Evolutionary conservation across 2,888 invertebrate genomes (phyloP), one percentile per base, ranked within the genome.

Genomic region (Rutpela maculata): DNA sequence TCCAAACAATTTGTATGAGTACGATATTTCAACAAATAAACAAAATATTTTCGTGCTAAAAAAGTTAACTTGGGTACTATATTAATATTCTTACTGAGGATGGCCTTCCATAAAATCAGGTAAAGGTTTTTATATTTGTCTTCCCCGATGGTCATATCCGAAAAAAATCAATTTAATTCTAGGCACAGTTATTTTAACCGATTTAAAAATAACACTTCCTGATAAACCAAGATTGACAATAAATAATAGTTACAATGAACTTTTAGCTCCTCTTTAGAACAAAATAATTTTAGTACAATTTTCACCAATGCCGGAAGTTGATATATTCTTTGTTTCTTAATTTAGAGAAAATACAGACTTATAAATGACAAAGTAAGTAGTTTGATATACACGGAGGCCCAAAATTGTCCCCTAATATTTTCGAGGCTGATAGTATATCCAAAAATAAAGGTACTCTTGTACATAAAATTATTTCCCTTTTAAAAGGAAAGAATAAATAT

Each of bases 71-170:
- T 50, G 15, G 50, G 1, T n/a, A 50, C 50, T 50, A 1, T 31
- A 65, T 65, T 65, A 65, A 38, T 65, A 65, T 65, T 7, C 65
- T 18, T 65, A 17, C 3, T 19, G n/a, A 7, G 4, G 9, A 38
- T 9, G 43, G 35, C 65, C 65, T 65, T 38, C 18, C 19, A 11
- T 10, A 17, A 43, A 65, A n/a, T 11, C 35, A 65, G 65, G 65
- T 65, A 65, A 65, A 65, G 65, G 65, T 15, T 19, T 65, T 65
- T 31, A 1, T 62, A n/a, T 31, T 5, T 17, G 31, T 31, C 9
- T 31, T 62, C n/a, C 59, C 22, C 18, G 19, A 22, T 22, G 35
- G 15, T 12, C 60, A 43, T 43, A 43, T 12, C 12, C 11, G 43
- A 43, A 43, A 35, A 3, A 35, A 35, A 9, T 35, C 4, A 35